Evolutionary conservation across 2,797 vertebrate genomes (phyloP), one percentile per base, ranked within the genome.

Genomic region (Macroramphosus scolopax): DNA sequence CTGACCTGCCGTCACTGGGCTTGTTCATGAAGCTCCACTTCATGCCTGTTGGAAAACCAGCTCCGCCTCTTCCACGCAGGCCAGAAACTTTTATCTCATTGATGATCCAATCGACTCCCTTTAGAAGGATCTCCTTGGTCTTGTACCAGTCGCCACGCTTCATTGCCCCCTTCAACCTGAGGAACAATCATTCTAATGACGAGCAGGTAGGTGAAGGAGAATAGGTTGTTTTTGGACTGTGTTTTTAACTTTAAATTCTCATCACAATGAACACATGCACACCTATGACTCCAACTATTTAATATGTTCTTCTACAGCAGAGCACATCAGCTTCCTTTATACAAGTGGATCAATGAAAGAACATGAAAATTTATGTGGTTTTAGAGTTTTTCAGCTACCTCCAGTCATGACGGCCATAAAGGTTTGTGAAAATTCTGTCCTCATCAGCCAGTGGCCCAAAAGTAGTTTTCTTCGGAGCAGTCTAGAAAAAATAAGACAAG

Each of bases 11-110:
- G 5, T 98, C 95, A 0, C 95, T 93, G 39, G 96, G 96, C 46
- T 98, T 98, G 82, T 98, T 98, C 96, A 98, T 98, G 80, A 98
- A 98, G 68, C 96, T 91, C 96, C 96, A 98, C 52, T 98, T 98
- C 86, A 98, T 95, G 17, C 95, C 96, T 0, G 96, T 98, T 17
- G 96, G 96, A 65, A 98, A 97, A 1, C 96, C 96, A 0, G 96
- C 96, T 0, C 96, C 96, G 0, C 96, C 96, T 36, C 95, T 88
- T 8, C 96, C 96, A 18, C 96, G 90, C 60, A 98, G 78, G 4
- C 96, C 95, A 0, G 96, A 98, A 0, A 76, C 50, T 77, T 98
- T 98, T 73, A 98, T 79, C 78, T 98, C 95, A 3, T 89, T 92
- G 34, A 98, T 88, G 80, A 98, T 97, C 96, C 96, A 98, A 68